Base-by-base conservation (phyloP, 2,797 vertebrate genomes). In the Sarcoramphus papa region DNA sequence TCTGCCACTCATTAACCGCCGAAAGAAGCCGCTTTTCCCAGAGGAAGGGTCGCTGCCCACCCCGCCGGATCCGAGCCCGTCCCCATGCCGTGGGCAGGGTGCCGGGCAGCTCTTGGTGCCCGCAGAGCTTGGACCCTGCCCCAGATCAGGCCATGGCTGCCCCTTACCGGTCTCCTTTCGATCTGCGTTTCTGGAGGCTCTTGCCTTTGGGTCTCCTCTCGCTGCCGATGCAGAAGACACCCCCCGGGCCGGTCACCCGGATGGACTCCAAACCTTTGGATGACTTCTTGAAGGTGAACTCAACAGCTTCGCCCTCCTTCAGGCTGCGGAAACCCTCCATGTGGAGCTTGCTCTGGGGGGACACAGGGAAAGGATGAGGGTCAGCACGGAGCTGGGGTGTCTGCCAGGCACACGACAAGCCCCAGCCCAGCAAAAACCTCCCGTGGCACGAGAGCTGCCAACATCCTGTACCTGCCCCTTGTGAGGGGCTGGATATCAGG, bases 251-350 rank as follows among this genome's bases (percentile, higher is more conserved):
- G 0, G 99, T 99, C 80, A 99, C 99, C 16, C 97, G 97, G 97
- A 99, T 99, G 15, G 99, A 99, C 97, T 99, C 99, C 94, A 99
- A 97, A 81, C 99, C 99, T 96, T 99, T 99, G 68, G 99, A 99
- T 1, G 99, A 99, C 93, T 99, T 99, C 98, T 99, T 99, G 98
- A 99, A 99, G 93, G 98, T 99, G 97, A 99, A 99, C 95, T 99
- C 99, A 2, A 99, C 99, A 0, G 98, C 98, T 94, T 99, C 99
- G 0, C 99, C 99, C 96, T 99, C 99, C 97, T 99, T 99, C 96
- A 99, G 98, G 98, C 99, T 99, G 89, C 99, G 99, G 97, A 99
- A 99, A 9, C 99, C 99, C 54, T 99, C 99, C 99, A 99, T 99
- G 97, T 99, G 98, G 90, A 99, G 98, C 96, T 99, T 99, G 97